Evolutionary conservation across 2,797 vertebrate genomes (phyloP), one percentile per base, ranked within the genome.

Genomic region (Vipera ursinii): DNA sequence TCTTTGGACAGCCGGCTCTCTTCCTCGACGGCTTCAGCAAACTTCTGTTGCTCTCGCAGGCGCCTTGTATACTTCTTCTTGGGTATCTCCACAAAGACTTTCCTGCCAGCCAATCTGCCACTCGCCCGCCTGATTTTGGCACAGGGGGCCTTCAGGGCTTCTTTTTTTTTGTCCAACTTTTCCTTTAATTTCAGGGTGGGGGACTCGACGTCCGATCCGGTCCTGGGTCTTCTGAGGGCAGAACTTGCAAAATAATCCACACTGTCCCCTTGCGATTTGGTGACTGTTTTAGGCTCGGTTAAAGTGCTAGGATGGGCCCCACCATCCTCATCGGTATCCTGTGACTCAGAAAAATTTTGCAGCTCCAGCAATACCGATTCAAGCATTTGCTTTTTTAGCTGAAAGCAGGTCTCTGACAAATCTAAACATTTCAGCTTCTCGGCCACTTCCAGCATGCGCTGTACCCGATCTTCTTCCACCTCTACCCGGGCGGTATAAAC

Each of bases 401-500:
- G 98, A 88, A 97, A 96, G 91, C 99, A 99, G 56, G 98, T 98
- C 93, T 98, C 98, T 0, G 98, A 97, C 14, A 99, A 97, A 88
- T 98, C 98, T 91, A 97, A 96, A 89, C 99, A 99, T 93, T 99
- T 98, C 53, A 99, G 96, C 91, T 98, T 98, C 51, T 98, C 97
- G 0, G 99, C 99, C 13, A 98, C 97, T 6, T 98, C 98, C 6
- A 98, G 97, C 94, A 99, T 97, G 4, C 98, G 97, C 65, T 96
- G 96, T 3, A 99, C 98, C 91, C 97, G 96, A 26, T 98, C 97
- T 95, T 98, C 97, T 90, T 98, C 97, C 0, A 99, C 98, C 88
- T 98, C 98, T 0, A 99, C 98, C 92, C 96, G 98, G 0, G 99
- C 98, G 0, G 99, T 99, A 94, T 99, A 99, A 6, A 98, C 98